Conservation (phyloP, 2,888 invertebrate species). For the Hoplodrina ambigua region DNA sequence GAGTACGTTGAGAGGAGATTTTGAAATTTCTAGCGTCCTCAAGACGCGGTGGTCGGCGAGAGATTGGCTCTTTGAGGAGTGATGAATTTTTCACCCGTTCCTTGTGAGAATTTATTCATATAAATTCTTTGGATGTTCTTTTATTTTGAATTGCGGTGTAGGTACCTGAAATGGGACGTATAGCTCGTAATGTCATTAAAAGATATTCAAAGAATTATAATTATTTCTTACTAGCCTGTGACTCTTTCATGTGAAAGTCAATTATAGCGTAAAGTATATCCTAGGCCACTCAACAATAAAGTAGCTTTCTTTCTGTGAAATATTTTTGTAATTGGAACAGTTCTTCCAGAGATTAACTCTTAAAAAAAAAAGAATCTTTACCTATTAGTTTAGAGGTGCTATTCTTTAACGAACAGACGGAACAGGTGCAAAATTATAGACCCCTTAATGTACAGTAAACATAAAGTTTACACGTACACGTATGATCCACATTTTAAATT, state of each 20-base stretch:
- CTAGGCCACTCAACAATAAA: too few species aligned
- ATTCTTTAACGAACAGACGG: not conserved
- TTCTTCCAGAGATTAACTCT: too few species aligned
- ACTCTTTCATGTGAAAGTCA: too few species aligned
- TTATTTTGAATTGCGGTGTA: not conserved
- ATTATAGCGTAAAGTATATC: too few species aligned
- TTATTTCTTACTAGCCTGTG: too few species aligned
- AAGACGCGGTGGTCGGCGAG: conserved; percentile 19
- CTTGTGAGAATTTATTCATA: conserved; percentile 67
- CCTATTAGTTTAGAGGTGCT: not conserved
- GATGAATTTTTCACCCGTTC: conserved; percentile 67
- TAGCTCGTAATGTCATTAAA: not conserved
- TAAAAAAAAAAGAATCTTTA: too few species aligned
- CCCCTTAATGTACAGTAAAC: not conserved
- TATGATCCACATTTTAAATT: conserved; percentile 17
- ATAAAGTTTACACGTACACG: conserved; percentile 7
- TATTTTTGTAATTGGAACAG: too few species aligned
- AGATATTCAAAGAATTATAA: too few species aligned
- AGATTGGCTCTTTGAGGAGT: conserved; percentile 50
- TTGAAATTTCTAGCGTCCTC: conserved; percentile 64
- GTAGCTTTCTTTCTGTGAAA: too few species aligned
- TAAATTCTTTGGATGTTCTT: conserved; percentile 61
- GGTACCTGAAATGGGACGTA: not conserved
- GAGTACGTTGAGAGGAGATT: conserved; percentile 26
- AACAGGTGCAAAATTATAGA: not conserved